Evolutionary conservation across 92 coral and sea anemone genomes (phyloP).

Genomic region (Epizoanthus ramosus): DNA sequence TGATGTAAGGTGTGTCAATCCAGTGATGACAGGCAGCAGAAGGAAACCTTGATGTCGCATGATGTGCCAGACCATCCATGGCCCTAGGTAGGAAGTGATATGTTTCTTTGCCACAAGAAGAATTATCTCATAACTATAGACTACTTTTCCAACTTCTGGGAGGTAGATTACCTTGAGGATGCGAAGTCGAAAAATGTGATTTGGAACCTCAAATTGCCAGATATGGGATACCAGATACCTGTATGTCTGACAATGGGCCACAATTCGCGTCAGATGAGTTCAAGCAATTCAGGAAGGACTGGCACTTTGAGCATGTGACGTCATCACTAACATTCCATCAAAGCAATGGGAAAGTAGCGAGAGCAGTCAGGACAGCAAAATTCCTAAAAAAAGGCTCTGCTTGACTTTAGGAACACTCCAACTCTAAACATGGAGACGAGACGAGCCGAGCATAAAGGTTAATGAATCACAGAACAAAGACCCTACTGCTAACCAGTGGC

Average conservation of each 20-base stretch:
- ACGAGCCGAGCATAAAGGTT: constrained; percentile 30
- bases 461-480: too few species aligned
- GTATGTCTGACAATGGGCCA: constrained; percentile 15
- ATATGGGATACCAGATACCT: constrained; percentile 40
- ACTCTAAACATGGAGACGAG: constrained; percentile 15
- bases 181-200: constrained; percentile 1
- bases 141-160: constrained; percentile 49
- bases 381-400: constrained; percentile 26
- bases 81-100: constrained; percentile 45
- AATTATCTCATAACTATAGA: constrained; percentile 43
- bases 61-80: constrained; percentile 19
- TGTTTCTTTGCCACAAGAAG: constrained; percentile 25
- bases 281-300: neutral
- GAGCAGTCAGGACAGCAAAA: constrained; percentile 36
- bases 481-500: constrained; percentile 11
- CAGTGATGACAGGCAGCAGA: neutral
- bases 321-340: constrained; percentile 2
- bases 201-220: constrained; percentile 35
- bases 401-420: constrained; percentile 30
- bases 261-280: constrained; percentile 12
- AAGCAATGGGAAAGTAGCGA: constrained; percentile 24
- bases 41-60: too few species aligned
- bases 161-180: constrained; percentile 32
- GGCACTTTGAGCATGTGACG: constrained; percentile 3
- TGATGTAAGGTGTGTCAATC: neutral